These are phyloP conservation scores for Prosapia bicincta DNA, from an alignment of 2,888 invertebrate species.

Conservation along the genomic window DNA sequence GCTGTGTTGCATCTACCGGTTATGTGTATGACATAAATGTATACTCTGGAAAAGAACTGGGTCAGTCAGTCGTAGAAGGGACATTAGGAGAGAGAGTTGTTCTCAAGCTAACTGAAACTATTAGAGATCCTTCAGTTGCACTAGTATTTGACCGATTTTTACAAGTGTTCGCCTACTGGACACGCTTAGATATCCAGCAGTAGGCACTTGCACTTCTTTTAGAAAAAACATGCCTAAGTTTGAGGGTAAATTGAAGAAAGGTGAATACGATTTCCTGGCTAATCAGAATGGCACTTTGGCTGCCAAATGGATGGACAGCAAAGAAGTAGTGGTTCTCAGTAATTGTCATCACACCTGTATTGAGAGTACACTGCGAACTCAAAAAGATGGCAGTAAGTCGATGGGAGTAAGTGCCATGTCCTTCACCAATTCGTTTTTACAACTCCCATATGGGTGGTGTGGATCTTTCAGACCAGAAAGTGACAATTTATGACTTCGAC, in stretches of 20 bases:
- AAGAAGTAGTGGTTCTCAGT: conserved; percentile 40
- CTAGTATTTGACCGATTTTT: conserved; percentile 33
- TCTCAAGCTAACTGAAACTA: too few relatives aligned
- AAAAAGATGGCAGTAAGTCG: conserved; percentile 41
- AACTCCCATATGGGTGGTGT: conserved; percentile 39
- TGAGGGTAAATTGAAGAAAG: too few relatives aligned
- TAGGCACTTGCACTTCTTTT: too few relatives aligned
- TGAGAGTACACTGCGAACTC: conserved; percentile 32
- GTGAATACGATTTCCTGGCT: too few relatives aligned
- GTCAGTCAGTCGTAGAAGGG: not conserved
- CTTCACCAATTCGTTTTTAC: conserved; percentile 34
- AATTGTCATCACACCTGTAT: conserved; percentile 38
- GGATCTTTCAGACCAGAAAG: conserved; percentile 41
- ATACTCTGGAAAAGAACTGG: conserved; percentile 29
- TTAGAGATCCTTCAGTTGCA: too few relatives aligned
- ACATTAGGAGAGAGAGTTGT: conserved; percentile 37
- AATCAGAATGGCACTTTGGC: conserved; percentile 35
- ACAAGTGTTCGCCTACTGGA: conserved; percentile 33
- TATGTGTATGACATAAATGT: conserved; percentile 35
- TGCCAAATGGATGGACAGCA: conserved; percentile 40
- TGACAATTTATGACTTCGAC: conserved; percentile 38
- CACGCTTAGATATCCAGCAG: conserved; percentile 31
- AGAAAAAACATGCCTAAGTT: conserved; percentile 32
- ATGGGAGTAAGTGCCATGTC: conserved; percentile 35
- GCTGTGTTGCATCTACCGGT: conserved; percentile 33